Evolutionary conservation across 2,888 invertebrate species (phyloP).

Genomic region (Athetis lepigone): DNA sequence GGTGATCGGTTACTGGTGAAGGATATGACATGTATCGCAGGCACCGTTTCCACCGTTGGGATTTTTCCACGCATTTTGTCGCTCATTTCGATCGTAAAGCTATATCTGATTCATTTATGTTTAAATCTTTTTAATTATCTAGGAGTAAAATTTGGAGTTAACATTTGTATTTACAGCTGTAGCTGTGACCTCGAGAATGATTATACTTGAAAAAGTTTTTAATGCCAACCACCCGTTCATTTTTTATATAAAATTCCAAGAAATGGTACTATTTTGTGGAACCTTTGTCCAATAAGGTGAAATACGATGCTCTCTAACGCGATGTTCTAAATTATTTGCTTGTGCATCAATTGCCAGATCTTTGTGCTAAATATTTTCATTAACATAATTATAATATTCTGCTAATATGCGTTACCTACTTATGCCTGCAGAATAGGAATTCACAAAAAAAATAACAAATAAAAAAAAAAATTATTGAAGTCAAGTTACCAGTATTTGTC

Average conservation of each 20-base stretch:
- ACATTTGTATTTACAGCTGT: slow-evolving; percentile 15
- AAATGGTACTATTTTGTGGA: slow-evolving; percentile 25
- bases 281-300: slow-evolving; percentile 26
- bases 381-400: slow-evolving; percentile 17
- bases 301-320: slow-evolving; percentile 16
- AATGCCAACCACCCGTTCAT: slow-evolving; percentile 24
- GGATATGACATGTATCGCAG: slow-evolving; percentile 16
- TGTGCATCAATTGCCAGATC: background rate
- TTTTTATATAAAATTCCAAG: slow-evolving; percentile 23
- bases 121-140: background rate
- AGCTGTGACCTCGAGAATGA: slow-evolving; percentile 25
- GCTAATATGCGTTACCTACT: slow-evolving; percentile 25
- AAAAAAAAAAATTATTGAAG: too few species aligned
- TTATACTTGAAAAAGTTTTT: slow-evolving; percentile 17
- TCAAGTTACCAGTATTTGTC: too few species aligned
- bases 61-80: background rate
- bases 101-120: background rate
- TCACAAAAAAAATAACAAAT: background rate
- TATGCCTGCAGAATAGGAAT: slow-evolving; percentile 32
- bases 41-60: slow-evolving; percentile 13
- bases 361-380: background rate
- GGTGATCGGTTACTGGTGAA: slow-evolving; percentile 29
- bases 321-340: slow-evolving; percentile 12
- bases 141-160: background rate
- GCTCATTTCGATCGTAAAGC: background rate